Evolutionary conservation across 1,140 invertebrate species (phyloP), one percentile per base, ranked within the genome.

Genomic region (Euwallacea similis): DNA sequence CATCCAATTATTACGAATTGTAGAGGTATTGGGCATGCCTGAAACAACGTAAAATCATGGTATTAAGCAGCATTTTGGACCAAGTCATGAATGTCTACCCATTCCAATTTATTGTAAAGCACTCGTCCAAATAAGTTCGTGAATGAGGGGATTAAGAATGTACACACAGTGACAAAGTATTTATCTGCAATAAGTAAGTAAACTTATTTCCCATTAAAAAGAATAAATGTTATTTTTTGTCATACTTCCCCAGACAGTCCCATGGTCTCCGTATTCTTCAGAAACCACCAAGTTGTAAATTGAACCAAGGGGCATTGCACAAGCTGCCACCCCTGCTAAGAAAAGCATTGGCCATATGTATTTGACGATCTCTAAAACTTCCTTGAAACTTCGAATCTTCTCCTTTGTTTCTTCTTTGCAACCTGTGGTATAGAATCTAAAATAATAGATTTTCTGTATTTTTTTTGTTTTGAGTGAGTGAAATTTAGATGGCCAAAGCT

Each of bases 161-260:
- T 46, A 43, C 66, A 67, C 16, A 67, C 56, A 6, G 66, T 67
- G 1, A 67, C 66, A 59, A 67, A 67, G 56, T 67, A 67, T 47
- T 58, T 42, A 46, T 59, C 66, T 67, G 11, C 55, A 33, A 33
- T 33, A 66, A 66, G 15, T 42, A 33, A 47, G 7, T 13, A 63
- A 13, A 50, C 46, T 50, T 10, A 11, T 50, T 50, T 50, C 6
- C 46, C 13, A 13, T 50, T 13, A 50, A 7, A 1, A 4, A 33
- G 1, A 33, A 33, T 11, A 2, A 11, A 50, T 50, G 13, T 50
- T 50, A 50, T 50, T 50, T 3, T 11, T 42, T 21, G 7, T 11
- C 63, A 53, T 54, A 65, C 63, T 54, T 16, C 15, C 63, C 63
- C 63, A 65, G 44, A 41, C 54, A 13, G 42, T 65, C 9, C 42